Percentiles rank a stretch among this genome's conserved stretches.
Conservation (phyloP, 1,140 invertebrate genomes). For the Heliconius nattereri region DNA sequence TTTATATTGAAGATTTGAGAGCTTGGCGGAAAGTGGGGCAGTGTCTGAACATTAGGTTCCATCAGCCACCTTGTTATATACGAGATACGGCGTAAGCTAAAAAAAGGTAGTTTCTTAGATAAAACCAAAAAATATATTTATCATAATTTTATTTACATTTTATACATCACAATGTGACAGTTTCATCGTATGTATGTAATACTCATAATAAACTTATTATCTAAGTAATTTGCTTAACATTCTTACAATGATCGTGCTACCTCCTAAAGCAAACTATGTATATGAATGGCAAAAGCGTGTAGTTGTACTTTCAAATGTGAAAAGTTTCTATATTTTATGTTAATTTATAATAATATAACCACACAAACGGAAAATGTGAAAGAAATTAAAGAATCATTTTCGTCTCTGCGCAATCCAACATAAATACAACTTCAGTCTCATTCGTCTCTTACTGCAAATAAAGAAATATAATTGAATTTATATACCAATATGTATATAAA, state of each 20-base stretch:
- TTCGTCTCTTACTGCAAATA: constrained; percentile 33
- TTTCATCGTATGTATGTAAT: constrained; percentile 28
- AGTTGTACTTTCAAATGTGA: constrained; percentile 41
- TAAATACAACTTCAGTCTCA: constrained; percentile 69
- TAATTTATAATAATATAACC: not conserved
- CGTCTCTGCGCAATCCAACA: not conserved
- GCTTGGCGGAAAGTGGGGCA: too few relatives aligned
- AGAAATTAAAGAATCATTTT: not conserved
- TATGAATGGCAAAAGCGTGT: constrained; percentile 57
- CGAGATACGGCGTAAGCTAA: too few relatives aligned
- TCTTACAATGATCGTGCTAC: constrained; percentile 29
- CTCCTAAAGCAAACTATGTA: constrained; percentile 57
- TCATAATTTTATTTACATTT: constrained; percentile 67
- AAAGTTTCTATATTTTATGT: not conserved
- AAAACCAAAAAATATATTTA: constrained; percentile 35
- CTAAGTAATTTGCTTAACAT: constrained; percentile 24
- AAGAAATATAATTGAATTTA: constrained; percentile 2
- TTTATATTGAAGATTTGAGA: too few relatives aligned
- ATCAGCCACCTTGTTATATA: too few relatives aligned
- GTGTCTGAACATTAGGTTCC: too few relatives aligned
- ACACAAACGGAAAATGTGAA: not conserved
- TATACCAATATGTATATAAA: not conserved
- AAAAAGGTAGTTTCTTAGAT: not conserved
- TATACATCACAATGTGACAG: constrained; percentile 70
- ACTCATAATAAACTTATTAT: constrained; percentile 23